Conservation (phyloP, 2,888 invertebrate genomes). For the Sycophila texana region DNA sequence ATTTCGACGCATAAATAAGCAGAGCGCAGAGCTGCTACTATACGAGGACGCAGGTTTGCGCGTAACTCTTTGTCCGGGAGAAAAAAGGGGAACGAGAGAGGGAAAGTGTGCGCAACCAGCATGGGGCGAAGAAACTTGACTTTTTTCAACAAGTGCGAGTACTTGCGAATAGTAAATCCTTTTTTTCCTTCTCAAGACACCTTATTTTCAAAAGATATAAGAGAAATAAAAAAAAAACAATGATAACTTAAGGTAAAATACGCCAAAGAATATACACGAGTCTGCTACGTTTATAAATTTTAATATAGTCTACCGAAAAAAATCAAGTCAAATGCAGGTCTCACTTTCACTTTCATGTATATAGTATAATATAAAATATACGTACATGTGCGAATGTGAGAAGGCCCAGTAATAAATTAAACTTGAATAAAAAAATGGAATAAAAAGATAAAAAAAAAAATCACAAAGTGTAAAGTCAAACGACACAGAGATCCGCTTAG, state of each 20-base stretch:
- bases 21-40: too few species aligned
- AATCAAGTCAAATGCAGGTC: slow-evolving; percentile 48
- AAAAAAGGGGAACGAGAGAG: slow-evolving; percentile 5
- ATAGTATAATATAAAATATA: slow-evolving; percentile 60
- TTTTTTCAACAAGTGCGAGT: slow-evolving; percentile 25
- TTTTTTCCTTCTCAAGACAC: slow-evolving; percentile 20
- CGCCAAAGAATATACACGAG: slow-evolving; percentile 57
- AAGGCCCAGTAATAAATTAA: slow-evolving; percentile 49
- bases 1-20: slow-evolving; percentile 18
- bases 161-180: slow-evolving; percentile 31
- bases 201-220: slow-evolving; percentile 13
- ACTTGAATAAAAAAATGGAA: slow-evolving; percentile 41
- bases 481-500: slow-evolving; percentile 40
- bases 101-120: slow-evolving; percentile 16
- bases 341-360: slow-evolving; percentile 61
- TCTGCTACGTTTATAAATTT: slow-evolving; percentile 60
- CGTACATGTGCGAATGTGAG: slow-evolving; percentile 55
- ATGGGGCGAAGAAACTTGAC: slow-evolving; percentile 5
- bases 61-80: slow-evolving; percentile 18
- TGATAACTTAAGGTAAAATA: slow-evolving; percentile 43
- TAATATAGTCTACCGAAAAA: slow-evolving; percentile 53
- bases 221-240: slow-evolving; percentile 28
- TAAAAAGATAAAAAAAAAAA: slow-evolving; percentile 30
- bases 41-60: too few species aligned
- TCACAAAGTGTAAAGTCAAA: slow-evolving; percentile 44